phyloP scores from a whole-genome alignment of 2,797 vertebrate species.

The Gambelia wislizenii region DNA sequence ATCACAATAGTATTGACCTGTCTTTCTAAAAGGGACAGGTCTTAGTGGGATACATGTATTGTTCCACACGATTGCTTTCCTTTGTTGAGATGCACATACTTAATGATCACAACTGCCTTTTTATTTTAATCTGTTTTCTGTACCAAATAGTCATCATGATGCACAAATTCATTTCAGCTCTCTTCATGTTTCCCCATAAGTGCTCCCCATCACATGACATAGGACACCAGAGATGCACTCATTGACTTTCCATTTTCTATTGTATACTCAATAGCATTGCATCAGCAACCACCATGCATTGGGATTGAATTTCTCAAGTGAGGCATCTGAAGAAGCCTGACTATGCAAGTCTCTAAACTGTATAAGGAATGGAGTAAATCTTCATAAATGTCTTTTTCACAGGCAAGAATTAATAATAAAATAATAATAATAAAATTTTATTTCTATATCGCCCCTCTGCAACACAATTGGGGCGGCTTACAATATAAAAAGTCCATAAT shows the following conservation, averaged over 20 bases:
- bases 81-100: conserved; percentile 16
- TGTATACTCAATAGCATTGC: neutral
- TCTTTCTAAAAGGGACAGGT: conserved; percentile 21
- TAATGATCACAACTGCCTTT: conserved; percentile 5
- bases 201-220: neutral
- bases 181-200: neutral
- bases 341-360: neutral
- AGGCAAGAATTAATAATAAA: too few relatives aligned
- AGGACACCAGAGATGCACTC: neutral
- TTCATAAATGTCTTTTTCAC: too few relatives aligned
- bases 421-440: too few relatives aligned
- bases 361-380: too few relatives aligned
- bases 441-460: too few relatives aligned
- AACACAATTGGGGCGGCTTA: too few relatives aligned
- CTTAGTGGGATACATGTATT: neutral
- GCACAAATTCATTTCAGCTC: neutral
- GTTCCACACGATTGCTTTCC: neutral
- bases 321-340: neutral
- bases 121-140: conserved; percentile 44
- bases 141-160: conserved; percentile 28
- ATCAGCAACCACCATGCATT: neutral
- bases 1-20: neutral
- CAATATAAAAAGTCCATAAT: too few relatives aligned
- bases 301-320: neutral
- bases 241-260: neutral